A percentile compares a stretch with the other conserved stretches of the same genome.
Evolutionary conservation across 2,888 invertebrate genomes (phyloP).

Genomic region (Andrena bucephala): DNA sequence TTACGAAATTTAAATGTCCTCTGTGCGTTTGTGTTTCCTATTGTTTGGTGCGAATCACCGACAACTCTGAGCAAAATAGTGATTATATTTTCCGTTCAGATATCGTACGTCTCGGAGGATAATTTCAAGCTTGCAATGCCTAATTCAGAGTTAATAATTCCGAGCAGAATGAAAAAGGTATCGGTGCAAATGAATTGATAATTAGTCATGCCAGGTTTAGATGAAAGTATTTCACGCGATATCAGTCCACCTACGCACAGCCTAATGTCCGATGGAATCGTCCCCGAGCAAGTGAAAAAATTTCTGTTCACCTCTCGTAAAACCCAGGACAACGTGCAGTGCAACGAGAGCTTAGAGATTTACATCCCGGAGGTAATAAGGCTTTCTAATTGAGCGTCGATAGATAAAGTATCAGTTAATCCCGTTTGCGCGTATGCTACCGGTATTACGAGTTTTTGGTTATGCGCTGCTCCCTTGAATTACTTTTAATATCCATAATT

Average conservation of each 20-base stretch:
- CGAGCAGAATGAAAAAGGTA: slow-evolving; percentile 63
- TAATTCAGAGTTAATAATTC: slow-evolving; percentile 64
- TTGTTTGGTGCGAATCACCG: slow-evolving; percentile 40
- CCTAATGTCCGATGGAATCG: slow-evolving; percentile 88
- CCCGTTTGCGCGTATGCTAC: slow-evolving; percentile 53
- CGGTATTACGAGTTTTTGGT: slow-evolving; percentile 73
- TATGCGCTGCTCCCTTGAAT: slow-evolving; percentile 40
- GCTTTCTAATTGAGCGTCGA: not conserved
- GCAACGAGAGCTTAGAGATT: slow-evolving; percentile 91
- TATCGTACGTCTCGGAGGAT: slow-evolving; percentile 14
- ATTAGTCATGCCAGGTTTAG: slow-evolving; percentile 83
- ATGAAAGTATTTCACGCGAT: slow-evolving; percentile 80
- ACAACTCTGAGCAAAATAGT: slow-evolving; percentile 67
- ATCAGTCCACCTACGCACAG: slow-evolving; percentile 81
- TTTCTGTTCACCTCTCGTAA: slow-evolving; percentile 92
- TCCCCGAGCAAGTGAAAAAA: slow-evolving; percentile 91
- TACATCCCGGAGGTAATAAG: slow-evolving; percentile 91
- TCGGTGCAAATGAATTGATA: slow-evolving; percentile 65
- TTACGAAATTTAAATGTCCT: slow-evolving; percentile 37
- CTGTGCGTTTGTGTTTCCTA: slow-evolving; percentile 33
- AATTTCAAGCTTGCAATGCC: slow-evolving; percentile 25
- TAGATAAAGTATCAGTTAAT: not conserved
- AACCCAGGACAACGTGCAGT: slow-evolving; percentile 80
- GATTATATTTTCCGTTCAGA: slow-evolving; percentile 52
- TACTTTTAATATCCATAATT: not conserved